phyloP scores from a whole-genome alignment of 1,140 invertebrate genomes.

The Portunus trituberculatus region DNA sequence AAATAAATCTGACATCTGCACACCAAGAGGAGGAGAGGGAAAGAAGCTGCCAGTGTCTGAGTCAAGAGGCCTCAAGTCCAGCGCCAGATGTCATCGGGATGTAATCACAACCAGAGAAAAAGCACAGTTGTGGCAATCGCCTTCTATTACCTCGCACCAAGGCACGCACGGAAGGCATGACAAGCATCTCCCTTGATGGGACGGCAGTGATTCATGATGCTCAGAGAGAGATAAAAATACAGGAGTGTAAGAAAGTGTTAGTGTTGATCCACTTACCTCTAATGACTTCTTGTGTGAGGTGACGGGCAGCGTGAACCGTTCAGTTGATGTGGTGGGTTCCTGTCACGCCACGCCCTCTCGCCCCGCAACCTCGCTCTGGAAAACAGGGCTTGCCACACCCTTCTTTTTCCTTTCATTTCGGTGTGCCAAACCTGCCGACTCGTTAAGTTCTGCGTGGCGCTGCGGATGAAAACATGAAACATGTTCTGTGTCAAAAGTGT shows the following conservation, averaged over 20 bases:
- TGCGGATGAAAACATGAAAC: no score
- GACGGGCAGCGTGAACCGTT: background rate
- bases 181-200: background rate
- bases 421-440: no score
- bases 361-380: no score
- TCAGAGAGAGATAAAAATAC: background rate
- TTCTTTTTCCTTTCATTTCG: no score
- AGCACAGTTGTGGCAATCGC: background rate
- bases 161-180: background rate
- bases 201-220: background rate
- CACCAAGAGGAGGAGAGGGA: background rate
- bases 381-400: no score
- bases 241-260: background rate
- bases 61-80: background rate
- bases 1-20: background rate
- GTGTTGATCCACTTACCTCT: background rate
- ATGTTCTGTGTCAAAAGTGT: no score
- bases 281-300: background rate
- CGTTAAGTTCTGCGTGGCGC: no score
- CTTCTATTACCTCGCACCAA: background rate
- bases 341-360: background rate
- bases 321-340: background rate
- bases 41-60: no score
- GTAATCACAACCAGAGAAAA: background rate
- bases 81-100: background rate